Base-by-base conservation (phyloP, 2,113 vertebrate species). In the Gobius niger region DNA sequence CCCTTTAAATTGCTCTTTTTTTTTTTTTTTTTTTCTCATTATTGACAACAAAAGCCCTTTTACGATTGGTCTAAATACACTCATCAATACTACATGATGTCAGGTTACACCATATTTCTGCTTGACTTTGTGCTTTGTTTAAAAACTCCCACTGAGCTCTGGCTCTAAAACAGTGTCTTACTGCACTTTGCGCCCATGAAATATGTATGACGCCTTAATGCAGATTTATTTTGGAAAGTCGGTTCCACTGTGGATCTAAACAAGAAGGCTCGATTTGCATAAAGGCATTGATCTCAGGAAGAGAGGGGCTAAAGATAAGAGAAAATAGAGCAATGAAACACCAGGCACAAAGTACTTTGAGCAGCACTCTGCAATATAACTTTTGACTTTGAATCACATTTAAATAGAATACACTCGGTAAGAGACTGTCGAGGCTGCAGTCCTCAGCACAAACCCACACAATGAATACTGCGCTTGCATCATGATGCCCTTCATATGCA, bases 171-270 rank as follows among this genome's bases (percentile, higher is more conserved):
- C 77, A 68, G 76, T 79, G 85, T 90, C 82, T 85, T 78, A 85
- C 76, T 82, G 83, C 87, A 87, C 86, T 90, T 89, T 74, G 83
- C 70, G 63, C 69, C 60, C 64, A 91, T 92, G 78, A 91, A 92
- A 90, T 92, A 92, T 92, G 84, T 89, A 90, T 92, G 84, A 85
- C 34, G 54, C 83, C 86, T 87, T 88, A 87, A 86, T 90, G 86
- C 80, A 80, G 83, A 84, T 85, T 85, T 90, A 89, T 92, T 91
- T 90, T 84, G 82, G 86, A 87, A 87, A 84, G 82, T 88, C 73
- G 1, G 78, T 87, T 88, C 81, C 81, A 77, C 77, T 82, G 85
- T 88, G 69, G 77, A 81, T 86, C 86, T 77, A 85, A 85, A 84
- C 78, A 85, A 70, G 85, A 88, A 84, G 76, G 69, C 77, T 83